phyloP scores from a whole-genome alignment of 1,140 invertebrate species.

The Diorhabda carinulata region DNA sequence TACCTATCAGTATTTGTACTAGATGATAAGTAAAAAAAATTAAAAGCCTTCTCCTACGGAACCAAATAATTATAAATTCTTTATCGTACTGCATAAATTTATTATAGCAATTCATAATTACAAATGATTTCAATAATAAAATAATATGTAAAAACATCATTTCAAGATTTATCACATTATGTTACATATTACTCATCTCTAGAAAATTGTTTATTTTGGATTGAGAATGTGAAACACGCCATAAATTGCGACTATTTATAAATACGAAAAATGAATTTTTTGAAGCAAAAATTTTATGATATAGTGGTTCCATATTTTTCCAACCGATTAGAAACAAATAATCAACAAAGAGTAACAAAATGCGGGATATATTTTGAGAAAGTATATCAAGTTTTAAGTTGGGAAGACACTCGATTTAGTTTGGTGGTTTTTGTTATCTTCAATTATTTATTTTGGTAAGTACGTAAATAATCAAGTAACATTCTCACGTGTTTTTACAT shows the following conservation, averaged over 20 bases:
- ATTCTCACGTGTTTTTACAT: too few species aligned
- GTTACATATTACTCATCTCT: too few species aligned
- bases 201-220: too few species aligned
- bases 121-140: too few species aligned
- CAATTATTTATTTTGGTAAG: constrained; percentile 26
- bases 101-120: too few species aligned
- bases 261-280: constrained; percentile 6
- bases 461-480: background rate
- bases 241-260: background rate
- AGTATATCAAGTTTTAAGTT: constrained; percentile 27
- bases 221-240: background rate
- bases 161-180: too few species aligned
- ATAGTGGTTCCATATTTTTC: background rate
- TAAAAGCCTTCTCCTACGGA: too few species aligned
- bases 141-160: too few species aligned
- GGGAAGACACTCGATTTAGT: constrained; percentile 25
- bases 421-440: constrained; percentile 25
- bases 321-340: constrained; percentile 7
- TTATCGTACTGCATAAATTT: too few species aligned
- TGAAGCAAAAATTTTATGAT: constrained; percentile 4
- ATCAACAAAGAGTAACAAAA: constrained; percentile 23
- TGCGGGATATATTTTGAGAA: constrained; percentile 29
- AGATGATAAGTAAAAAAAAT: too few species aligned
- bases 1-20: too few species aligned
- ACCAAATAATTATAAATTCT: too few species aligned